These are phyloP conservation scores for Antheraea pernyi DNA, from an alignment of 1,140 invertebrate genomes.

Conservation along the genomic window DNA sequence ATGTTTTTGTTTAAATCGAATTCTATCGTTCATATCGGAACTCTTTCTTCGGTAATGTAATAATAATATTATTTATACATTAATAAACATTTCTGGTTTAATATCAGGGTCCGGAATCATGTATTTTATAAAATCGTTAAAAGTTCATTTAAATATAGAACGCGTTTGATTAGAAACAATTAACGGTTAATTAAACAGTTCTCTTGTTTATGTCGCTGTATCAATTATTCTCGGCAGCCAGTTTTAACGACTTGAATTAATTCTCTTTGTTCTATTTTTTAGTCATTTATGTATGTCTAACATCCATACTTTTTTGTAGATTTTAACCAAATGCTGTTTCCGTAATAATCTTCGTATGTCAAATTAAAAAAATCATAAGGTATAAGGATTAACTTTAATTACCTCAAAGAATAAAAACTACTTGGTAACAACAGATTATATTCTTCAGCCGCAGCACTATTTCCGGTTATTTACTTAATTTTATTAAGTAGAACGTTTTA, in stretches of 20 bases:
- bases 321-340: not conserved
- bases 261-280: slow-evolving; percentile 27
- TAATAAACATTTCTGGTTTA: not conserved
- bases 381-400: not conserved
- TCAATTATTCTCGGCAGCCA: slow-evolving; percentile 64
- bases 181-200: slow-evolving; percentile 74
- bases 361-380: not conserved
- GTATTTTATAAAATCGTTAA: slow-evolving; percentile 45
- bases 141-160: slow-evolving; percentile 78
- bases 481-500: slow-evolving; percentile 44
- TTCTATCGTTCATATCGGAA: no score
- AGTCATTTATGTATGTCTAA: not conserved
- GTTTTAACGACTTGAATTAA: slow-evolving; percentile 51
- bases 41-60: no score
- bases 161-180: slow-evolving; percentile 78
- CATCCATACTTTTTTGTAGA: not conserved
- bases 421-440: not conserved
- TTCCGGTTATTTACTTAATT: slow-evolving; percentile 39
- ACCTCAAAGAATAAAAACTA: not conserved
- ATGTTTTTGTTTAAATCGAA: not conserved
- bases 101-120: not conserved
- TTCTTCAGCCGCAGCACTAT: not conserved
- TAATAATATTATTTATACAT: not conserved
- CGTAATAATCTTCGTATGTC: not conserved
- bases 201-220: slow-evolving; percentile 56